Evolutionary conservation across 37 sponge, comb jelly and placozoan genomes (phyloP).

Genomic region (Theonella swinhoei): DNA sequence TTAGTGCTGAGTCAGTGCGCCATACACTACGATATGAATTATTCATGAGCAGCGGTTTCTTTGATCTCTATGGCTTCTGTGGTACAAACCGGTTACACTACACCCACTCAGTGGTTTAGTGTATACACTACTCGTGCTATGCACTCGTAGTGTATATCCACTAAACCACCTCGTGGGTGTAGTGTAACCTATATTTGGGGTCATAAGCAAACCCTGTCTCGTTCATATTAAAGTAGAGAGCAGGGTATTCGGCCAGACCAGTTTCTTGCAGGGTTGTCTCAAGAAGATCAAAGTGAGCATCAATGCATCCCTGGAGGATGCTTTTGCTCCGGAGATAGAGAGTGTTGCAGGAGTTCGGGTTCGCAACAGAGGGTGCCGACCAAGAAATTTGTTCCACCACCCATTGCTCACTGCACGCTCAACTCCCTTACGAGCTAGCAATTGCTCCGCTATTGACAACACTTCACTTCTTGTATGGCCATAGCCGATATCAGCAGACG

Average conservation of each 20-base stretch:
- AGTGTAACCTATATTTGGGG: no score
- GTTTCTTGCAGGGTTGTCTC: no score
- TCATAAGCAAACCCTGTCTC: constrained; percentile 35
- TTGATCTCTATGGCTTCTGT: no score
- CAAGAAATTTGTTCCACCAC: not conserved
- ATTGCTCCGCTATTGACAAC: not conserved
- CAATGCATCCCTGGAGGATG: constrained; percentile 9
- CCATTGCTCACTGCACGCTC: not conserved
- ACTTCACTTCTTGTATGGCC: not conserved
- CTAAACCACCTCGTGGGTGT: no score
- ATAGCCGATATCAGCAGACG: constrained; percentile 22
- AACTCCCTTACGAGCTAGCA: constrained; percentile 11
- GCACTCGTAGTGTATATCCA: no score
- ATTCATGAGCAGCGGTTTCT: no score
- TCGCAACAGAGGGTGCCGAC: not conserved
- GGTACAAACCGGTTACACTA: no score
- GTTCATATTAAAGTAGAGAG: constrained; percentile 36
- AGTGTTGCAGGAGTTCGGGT: constrained; percentile 15
- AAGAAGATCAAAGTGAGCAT: constrained; percentile 30
- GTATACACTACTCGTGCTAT: no score
- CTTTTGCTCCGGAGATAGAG: constrained; percentile 20
- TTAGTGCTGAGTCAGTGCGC: no score
- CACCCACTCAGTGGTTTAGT: no score
- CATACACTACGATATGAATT: no score
- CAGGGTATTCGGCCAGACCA: no score